Base-by-base conservation (phyloP, 1,140 invertebrate species). In the Drosophila mayri region DNA sequence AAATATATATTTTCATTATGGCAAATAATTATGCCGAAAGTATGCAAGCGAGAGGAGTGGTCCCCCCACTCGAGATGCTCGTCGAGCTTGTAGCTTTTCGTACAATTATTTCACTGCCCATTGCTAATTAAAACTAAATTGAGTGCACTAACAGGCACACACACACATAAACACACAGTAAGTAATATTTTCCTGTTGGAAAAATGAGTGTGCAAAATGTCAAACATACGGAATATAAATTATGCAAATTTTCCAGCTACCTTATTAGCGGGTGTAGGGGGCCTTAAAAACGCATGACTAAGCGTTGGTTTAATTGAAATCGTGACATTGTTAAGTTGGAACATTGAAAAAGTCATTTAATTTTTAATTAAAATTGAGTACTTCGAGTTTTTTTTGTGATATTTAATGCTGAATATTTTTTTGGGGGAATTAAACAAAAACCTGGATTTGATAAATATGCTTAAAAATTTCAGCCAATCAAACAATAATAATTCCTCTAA, bases 71-170 rank as follows among this genome's bases (percentile, higher is more conserved):
- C 82, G 84, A 83, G 83, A 81, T 57, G 67, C 84, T 70, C 64
- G 72, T 67, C 73, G 72, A 88, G 81, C 71, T 90, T 84, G 73
- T 88, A 60, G 84, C 80, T 88, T 70, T 77, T 78, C 65, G 62
- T 84, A 88, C 66, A 88, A 88, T 90, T 84, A 90, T 84, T 90
- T 79, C 66, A 85, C 28, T 90, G 85, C 85, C 79, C 70, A 88
- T 85, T 88, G 86, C 85, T 85, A 88, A 88, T 88, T 88, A 90
- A 88, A 90, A 85, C 81, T 88, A 88, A 88, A 88, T 90, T 90
- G 85, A 90, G 78, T 90, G 74, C 79, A 79, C 47, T 28, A n/a
- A 60, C 22, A 57, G 40, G 16, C n/a, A 38, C 18, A 52, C 37
- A 70, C 20, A 60, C 28, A 46, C 52, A 52, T n/a, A 43, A 20